Base-by-base conservation (phyloP, 92 coral and sea anemone genomes). In the Nematostella vectensis region DNA sequence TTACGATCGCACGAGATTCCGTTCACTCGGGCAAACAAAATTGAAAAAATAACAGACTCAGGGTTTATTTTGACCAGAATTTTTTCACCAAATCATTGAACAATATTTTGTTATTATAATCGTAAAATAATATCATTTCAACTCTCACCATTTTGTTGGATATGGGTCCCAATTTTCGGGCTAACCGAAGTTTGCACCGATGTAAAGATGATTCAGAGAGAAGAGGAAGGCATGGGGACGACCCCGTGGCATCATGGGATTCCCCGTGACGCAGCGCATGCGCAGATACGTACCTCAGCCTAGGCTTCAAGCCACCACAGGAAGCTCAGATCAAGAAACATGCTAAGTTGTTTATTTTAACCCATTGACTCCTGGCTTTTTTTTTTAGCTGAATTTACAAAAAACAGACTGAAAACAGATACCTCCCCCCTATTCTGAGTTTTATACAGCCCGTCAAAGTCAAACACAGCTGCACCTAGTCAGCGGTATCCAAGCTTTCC, bases 111-210 rank as follows among this genome's bases (percentile, higher is more conserved):
- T 40, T 51, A 6, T 50, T 22, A 26, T 4, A 15, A 11, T 1
- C 11, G 47, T 33, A 26, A 31, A 9, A 25, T 30, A 19, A 15
- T 61, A 42, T 13, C 28, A 23, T n/a, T 31, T 44, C 1, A 40
- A 24, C 17, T 44, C 95, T 82, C 74, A 91, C 98, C 98, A 91
- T 91, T 61, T 57, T 69, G 50, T 37, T 17, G 53, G 23, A 55
- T 66, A 42, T 55, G 72, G 72, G 72, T 45, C 72, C 63, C 37
- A 47, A 33, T 66, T 39, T 55, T 62, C 73, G 76, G 80, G 65
- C 68, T 36, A 69, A 53, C 65, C 91, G 72, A 66, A 86, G 77
- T 67, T 85, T 74, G 81, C 88, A 66, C 79, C 88, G 95, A 88
- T 74, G 75, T 54, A 80, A 80, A 88, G 95, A 44, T 75, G 88